These are phyloP conservation scores for Acanthoscelides obtectus DNA, from an alignment of 2,888 invertebrate species.

Conservation along the genomic window DNA sequence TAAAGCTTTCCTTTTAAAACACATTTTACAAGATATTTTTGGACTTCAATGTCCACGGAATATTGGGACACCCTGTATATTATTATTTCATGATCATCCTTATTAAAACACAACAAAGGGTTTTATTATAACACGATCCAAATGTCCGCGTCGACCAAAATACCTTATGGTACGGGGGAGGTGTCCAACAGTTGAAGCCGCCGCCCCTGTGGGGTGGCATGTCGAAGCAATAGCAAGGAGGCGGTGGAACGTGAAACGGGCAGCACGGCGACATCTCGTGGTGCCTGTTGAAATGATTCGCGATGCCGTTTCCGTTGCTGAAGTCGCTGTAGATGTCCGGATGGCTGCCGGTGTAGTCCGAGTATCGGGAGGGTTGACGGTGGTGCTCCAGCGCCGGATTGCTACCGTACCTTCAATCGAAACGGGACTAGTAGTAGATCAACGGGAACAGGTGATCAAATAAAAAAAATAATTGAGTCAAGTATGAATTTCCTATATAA, in stretches of 20 bases:
- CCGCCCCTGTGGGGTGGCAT: constrained; percentile 28
- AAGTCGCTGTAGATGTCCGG: constrained; percentile 43
- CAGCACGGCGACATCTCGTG: constrained; percentile 29
- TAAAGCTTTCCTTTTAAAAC: no score
- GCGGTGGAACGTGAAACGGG: constrained; percentile 39
- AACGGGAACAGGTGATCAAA: no score
- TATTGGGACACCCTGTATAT: no score
- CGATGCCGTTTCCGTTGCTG: constrained; percentile 15
- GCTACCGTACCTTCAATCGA: constrained; percentile 45
- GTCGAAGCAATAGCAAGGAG: constrained; percentile 34
- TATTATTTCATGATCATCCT: no score
- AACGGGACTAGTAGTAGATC: no score
- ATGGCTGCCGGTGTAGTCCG: constrained; percentile 40
- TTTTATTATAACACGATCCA: background rate
- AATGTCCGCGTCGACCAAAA: background rate
- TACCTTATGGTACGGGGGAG: constrained; percentile 39
- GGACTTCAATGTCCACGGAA: no score
- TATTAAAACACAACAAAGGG: no score
- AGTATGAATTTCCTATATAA: no score
- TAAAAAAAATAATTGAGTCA: no score
- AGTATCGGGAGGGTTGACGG: constrained; percentile 23
- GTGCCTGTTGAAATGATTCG: constrained; percentile 29
- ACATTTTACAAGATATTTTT: no score
- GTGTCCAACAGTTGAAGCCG: constrained; percentile 40
- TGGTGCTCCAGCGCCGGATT: constrained; percentile 44